Conservation (phyloP, 2,113 vertebrate genomes). For the Hemiprocne comata region DNA sequence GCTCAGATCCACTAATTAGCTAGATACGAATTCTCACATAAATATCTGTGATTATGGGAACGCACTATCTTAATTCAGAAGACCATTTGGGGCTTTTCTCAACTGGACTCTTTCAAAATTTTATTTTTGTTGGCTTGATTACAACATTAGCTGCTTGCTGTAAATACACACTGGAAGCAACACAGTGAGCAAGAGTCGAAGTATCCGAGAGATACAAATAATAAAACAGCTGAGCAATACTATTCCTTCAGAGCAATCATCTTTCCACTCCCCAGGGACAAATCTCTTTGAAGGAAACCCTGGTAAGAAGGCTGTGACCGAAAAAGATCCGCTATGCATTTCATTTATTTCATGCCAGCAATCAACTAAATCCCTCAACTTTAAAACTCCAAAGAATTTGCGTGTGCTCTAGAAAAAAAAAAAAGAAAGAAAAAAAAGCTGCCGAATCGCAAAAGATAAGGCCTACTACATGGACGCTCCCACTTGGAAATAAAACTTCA, state of each 20-base stretch:
- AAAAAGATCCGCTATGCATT: neutral
- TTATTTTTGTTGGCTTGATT: slow-evolving; percentile 53
- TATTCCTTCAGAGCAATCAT: neutral
- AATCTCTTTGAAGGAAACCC: neutral
- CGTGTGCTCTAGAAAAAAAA: neutral
- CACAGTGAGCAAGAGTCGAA: neutral
- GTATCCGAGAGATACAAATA: neutral
- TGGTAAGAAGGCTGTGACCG: neutral
- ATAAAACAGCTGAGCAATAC: neutral
- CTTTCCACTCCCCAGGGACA: neutral
- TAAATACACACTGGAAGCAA: slow-evolving; percentile 35
- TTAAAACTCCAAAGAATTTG: neutral
- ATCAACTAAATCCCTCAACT: neutral
- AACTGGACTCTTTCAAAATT: neutral
- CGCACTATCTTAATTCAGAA: neutral
- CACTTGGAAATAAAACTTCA: neutral
- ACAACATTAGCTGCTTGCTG: slow-evolving; percentile 55
- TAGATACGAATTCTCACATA: neutral
- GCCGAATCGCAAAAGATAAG: neutral
- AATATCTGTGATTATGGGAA: neutral
- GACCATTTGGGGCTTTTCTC: neutral
- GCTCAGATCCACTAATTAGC: neutral
- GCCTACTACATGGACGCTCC: neutral
- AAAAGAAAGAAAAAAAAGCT: neutral
- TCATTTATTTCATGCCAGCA: neutral